A percentile compares a stretch with the other conserved stretches of the same genome.
phyloP scores from a whole-genome alignment of 2,888 invertebrate species.

The Nephrotoma guestfalica region DNA sequence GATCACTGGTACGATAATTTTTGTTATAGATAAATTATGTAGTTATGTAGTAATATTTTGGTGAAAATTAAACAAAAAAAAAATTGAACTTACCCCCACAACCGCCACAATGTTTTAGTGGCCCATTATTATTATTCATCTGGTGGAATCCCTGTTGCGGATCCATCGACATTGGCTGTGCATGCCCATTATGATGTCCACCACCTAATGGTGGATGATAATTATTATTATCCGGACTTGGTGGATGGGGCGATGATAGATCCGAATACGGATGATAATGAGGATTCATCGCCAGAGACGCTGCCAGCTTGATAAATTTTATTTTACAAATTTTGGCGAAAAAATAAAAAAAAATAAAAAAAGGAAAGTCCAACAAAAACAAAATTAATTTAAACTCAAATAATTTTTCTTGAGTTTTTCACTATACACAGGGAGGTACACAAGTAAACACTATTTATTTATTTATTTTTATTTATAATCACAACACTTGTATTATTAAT shows the following conservation, averaged over 20 bases:
- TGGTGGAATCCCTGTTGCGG: constrained; percentile 15
- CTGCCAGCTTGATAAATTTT: constrained; percentile 63
- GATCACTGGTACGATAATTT: too few relatives aligned
- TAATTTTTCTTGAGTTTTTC: background rate
- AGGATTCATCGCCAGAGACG: constrained; percentile 80
- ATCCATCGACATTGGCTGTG: constrained; percentile 11
- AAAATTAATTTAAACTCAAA: background rate
- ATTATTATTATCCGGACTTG: constrained; percentile 58
- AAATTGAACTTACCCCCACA: constrained; percentile 52
- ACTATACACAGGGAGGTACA: background rate
- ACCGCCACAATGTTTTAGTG: constrained; percentile 72
- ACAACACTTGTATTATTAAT: background rate
- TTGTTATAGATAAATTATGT: too few relatives aligned
- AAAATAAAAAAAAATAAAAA: background rate
- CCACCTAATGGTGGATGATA: constrained; percentile 39
- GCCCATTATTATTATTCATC: constrained; percentile 27
- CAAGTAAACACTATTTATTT: background rate
- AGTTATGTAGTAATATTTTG: too few relatives aligned
- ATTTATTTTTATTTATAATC: background rate
- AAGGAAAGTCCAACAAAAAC: background rate
- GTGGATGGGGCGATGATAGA: constrained; percentile 63
- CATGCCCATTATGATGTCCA: constrained; percentile 33
- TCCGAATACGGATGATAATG: constrained; percentile 77
- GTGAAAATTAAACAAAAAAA: background rate
- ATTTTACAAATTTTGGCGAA: background rate